phyloP scores from a whole-genome alignment of 2,113 vertebrate species.

The Procavia capensis region DNA sequence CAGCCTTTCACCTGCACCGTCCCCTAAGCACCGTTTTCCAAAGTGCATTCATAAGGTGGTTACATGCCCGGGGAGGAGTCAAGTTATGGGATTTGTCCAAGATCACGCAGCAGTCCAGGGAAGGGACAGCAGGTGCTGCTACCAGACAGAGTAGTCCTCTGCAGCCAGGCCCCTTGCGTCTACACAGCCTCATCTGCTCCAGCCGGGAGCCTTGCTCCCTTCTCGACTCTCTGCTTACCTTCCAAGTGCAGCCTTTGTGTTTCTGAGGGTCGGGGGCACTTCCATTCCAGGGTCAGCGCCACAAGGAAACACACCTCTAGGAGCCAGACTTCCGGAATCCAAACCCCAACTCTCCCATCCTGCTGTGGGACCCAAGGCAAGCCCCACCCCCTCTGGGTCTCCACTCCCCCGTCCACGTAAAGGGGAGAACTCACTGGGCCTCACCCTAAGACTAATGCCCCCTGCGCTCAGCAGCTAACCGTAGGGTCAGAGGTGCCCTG shows the following conservation, averaged over 20 bases:
- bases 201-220: not conserved
- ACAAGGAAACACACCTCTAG: accelerated
- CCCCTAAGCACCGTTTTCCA: not conserved
- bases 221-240: too few species aligned
- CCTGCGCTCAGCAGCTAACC: not conserved
- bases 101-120: accelerated
- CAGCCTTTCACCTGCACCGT: too few species aligned
- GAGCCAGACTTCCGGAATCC: not conserved
- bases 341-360: too few species aligned
- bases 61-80: too few species aligned
- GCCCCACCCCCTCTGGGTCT: not conserved
- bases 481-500: not conserved
- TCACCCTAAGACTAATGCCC: not conserved
- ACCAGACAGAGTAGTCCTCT: not conserved
- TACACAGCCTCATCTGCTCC: not conserved
- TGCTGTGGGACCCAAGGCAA: not conserved
- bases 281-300: accelerated
- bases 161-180: not conserved
- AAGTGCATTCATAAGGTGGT: not conserved
- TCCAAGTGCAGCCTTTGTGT: not conserved
- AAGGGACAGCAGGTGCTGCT: not conserved
- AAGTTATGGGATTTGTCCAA: not conserved
- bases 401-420: not conserved
- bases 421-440: not conserved
- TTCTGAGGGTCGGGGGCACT: not conserved